Conservation (phyloP, 2,113 vertebrate species). For the Chionis minor region DNA sequence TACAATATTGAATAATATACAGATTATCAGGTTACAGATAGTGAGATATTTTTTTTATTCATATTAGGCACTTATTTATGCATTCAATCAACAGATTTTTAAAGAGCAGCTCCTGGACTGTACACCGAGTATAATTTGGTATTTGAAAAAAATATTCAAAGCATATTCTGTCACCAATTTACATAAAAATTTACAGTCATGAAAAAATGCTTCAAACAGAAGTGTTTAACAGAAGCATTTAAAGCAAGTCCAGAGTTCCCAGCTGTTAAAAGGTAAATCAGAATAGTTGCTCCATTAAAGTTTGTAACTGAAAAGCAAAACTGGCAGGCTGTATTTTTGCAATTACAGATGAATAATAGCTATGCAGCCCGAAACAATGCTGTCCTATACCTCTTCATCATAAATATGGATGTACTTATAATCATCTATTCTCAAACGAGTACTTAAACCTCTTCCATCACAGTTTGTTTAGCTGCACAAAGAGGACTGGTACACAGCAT, state of each 20-base stretch:
- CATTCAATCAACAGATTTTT: neutral
- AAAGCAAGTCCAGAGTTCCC: neutral
- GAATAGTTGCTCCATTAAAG: neutral
- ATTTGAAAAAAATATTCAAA: neutral
- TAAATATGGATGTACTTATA: conserved; percentile 41
- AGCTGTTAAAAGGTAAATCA: conserved; percentile 11
- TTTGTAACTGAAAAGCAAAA: neutral
- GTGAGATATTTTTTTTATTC: neutral
- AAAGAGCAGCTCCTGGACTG: neutral
- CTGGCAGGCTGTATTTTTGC: neutral
- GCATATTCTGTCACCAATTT: neutral
- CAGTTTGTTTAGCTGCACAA: conserved; percentile 4
- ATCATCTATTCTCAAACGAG: conserved; percentile 18
- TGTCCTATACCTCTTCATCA: conserved; percentile 15
- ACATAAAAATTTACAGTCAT: neutral
- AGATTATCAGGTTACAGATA: neutral
- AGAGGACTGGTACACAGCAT: neutral
- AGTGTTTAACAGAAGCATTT: neutral
- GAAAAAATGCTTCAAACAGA: neutral
- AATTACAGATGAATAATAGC: conserved; percentile 12
- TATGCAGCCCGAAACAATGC: neutral
- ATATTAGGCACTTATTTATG: neutral
- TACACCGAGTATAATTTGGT: neutral
- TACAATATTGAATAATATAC: neutral
- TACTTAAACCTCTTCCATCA: conserved; percentile 1